Percentiles rank a stretch among this genome's conserved stretches.
These are phyloP conservation scores for Cheilosia soror DNA, from an alignment of 2,888 invertebrate species.

Conservation along the genomic window DNA sequence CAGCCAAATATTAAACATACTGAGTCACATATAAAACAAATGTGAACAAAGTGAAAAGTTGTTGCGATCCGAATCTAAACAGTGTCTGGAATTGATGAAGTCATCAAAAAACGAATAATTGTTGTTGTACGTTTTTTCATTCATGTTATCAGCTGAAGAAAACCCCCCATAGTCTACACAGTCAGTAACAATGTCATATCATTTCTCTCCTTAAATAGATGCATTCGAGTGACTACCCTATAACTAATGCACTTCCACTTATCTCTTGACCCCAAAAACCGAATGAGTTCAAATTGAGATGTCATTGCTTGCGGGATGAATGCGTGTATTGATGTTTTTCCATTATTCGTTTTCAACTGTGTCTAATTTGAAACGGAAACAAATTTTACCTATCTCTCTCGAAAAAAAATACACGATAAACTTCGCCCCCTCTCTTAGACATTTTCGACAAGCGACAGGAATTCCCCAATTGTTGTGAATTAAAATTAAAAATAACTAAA, in stretches of 20 bases:
- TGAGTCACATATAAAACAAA: background rate
- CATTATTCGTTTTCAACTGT: constrained; percentile 4
- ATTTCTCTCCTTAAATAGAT: constrained; percentile 11
- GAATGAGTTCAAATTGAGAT: constrained; percentile 56
- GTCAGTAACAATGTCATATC: constrained; percentile 46
- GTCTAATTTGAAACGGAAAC: constrained; percentile 50
- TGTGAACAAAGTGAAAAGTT: constrained; percentile 2
- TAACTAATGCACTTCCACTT: constrained; percentile 33
- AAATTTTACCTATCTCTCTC: background rate
- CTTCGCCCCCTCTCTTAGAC: background rate
- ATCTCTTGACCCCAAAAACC: constrained; percentile 66
- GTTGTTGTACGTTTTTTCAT: constrained; percentile 18
- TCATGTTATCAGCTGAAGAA: constrained; percentile 47
- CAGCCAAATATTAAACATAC: background rate
- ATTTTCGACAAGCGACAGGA: constrained; percentile 4
- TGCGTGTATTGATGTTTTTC: constrained; percentile 50
- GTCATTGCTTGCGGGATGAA: constrained; percentile 39
- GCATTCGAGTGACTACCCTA: background rate
- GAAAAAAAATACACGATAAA: background rate
- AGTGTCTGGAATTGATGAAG: constrained; percentile 40
- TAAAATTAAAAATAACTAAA: constrained; percentile 20
- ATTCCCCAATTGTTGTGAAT: constrained; percentile 20
- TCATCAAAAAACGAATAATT: constrained; percentile 42
- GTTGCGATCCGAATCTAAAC: constrained; percentile 10
- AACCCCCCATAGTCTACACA: constrained; percentile 35